A percentile compares a stretch with the other conserved stretches of the same genome.
Conservation (phyloP, 2,797 vertebrate species). For the Sebastes vulpes region DNA sequence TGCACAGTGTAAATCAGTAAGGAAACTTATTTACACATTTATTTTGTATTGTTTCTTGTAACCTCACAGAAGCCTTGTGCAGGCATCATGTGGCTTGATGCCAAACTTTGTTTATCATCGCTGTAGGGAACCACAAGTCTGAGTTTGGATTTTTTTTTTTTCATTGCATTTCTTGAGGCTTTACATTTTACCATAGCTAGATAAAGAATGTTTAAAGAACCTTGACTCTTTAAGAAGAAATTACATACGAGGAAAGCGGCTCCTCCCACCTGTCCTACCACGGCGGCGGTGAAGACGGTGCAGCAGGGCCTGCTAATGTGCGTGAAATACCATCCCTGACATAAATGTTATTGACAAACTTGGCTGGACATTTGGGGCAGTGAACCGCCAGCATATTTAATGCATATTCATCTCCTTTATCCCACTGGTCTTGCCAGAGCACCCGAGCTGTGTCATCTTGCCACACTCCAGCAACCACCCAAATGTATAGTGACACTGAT, state of each 20-base stretch:
- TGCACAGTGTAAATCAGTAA: neutral
- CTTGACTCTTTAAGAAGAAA: constrained; percentile 48
- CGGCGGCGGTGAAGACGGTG: constrained; percentile 54
- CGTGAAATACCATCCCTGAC: constrained; percentile 80
- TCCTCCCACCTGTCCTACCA: constrained; percentile 71
- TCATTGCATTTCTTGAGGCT: constrained; percentile 12
- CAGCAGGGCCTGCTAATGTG: constrained; percentile 74
- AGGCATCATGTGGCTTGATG: neutral
- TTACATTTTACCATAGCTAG: constrained; percentile 33
- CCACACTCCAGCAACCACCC: constrained; percentile 84
- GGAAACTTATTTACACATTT: neutral
- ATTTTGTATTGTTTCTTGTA: neutral
- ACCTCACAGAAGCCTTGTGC: neutral
- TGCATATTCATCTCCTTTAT: constrained; percentile 87
- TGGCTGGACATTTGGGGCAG: constrained; percentile 85
- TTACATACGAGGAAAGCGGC: constrained; percentile 26
- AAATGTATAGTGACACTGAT: constrained; percentile 92
- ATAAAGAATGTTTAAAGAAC: constrained; percentile 32
- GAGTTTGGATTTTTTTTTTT: constrained; percentile 6
- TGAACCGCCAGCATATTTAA: constrained; percentile 81
- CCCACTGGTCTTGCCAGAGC: constrained; percentile 79
- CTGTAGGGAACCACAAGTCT: constrained; percentile 3
- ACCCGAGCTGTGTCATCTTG: constrained; percentile 84
- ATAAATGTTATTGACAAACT: constrained; percentile 87
- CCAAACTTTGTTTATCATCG: constrained; percentile 12